phyloP scores from a whole-genome alignment of 2,888 invertebrate genomes.

The Eupithecia inturbata region DNA sequence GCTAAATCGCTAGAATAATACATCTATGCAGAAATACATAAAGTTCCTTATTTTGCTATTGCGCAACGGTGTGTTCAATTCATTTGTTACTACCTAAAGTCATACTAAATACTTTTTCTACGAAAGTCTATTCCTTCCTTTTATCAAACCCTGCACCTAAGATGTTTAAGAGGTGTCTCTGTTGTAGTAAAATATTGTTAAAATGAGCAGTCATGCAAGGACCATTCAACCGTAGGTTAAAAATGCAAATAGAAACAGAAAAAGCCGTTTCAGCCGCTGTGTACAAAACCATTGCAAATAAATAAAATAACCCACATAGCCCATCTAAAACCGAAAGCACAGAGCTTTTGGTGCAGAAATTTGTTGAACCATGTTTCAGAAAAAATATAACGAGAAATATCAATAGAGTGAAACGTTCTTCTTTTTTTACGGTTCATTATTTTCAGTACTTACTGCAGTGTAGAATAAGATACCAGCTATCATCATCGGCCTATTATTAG shows the following conservation, averaged over 20 bases:
- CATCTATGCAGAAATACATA: too few relatives aligned
- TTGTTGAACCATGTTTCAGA: conserved; percentile 19
- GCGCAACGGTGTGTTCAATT: too few relatives aligned
- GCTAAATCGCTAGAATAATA: too few relatives aligned
- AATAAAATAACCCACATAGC: conserved; percentile 7
- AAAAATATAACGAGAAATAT: conserved; percentile 24
- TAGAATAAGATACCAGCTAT: not conserved
- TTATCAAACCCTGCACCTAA: too few relatives aligned
- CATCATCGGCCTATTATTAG: too few relatives aligned
- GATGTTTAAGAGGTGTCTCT: too few relatives aligned
- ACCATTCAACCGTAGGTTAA: not conserved
- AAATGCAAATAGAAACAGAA: conserved; percentile 7
- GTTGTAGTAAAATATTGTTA: not conserved
- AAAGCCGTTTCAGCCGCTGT: not conserved
- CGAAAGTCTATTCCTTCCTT: too few relatives aligned
- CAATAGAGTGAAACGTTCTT: conserved; percentile 22
- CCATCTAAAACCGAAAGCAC: conserved; percentile 4
- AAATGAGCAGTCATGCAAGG: not conserved
- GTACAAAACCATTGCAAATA: conserved; percentile 5
- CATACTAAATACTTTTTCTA: too few relatives aligned
- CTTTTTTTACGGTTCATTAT: conserved; percentile 17
- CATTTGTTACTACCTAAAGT: too few relatives aligned
- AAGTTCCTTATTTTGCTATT: too few relatives aligned
- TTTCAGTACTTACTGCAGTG: conserved; percentile 7
- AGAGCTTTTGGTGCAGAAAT: conserved; percentile 18